Percentiles rank a stretch among this genome's conserved stretches.
Conservation (phyloP, 2,113 vertebrate species). For the Melanerpes aurifrons region DNA sequence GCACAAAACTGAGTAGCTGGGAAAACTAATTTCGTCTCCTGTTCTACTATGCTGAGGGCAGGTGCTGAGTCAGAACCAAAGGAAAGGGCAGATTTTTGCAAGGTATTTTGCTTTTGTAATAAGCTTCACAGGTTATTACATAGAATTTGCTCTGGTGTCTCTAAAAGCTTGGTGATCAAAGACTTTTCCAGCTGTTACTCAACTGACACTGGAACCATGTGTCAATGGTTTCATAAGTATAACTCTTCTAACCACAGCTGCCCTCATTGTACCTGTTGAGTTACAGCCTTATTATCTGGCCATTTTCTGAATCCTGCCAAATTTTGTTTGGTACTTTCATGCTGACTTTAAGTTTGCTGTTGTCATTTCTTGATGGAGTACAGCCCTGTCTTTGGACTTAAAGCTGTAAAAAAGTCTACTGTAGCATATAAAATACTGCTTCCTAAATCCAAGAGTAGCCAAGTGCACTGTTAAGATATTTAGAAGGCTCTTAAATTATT, state of each 20-base stretch:
- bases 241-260: neutral
- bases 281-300: neutral
- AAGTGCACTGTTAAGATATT: constrained; percentile 58
- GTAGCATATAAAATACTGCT: constrained; percentile 62
- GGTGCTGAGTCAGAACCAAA: neutral
- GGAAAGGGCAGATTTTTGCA: neutral
- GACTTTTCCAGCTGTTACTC: neutral
- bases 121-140: neutral
- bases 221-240: neutral
- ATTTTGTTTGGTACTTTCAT: neutral
- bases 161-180: neutral
- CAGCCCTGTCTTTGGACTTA: constrained; percentile 17
- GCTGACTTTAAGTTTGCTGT: neutral
- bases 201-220: neutral
- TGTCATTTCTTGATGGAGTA: constrained; percentile 4
- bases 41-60: neutral
- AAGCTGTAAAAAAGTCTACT: constrained; percentile 12
- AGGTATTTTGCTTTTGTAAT: neutral
- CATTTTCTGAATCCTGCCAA: neutral
- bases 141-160: neutral
- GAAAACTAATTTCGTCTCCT: neutral
- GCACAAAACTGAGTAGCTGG: neutral
- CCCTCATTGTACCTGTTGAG: neutral
- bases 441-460: constrained; percentile 53
- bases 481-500: constrained; percentile 62